Evolutionary conservation across 2,888 invertebrate species (phyloP).

Genomic region (Drosophila koepferae): DNA sequence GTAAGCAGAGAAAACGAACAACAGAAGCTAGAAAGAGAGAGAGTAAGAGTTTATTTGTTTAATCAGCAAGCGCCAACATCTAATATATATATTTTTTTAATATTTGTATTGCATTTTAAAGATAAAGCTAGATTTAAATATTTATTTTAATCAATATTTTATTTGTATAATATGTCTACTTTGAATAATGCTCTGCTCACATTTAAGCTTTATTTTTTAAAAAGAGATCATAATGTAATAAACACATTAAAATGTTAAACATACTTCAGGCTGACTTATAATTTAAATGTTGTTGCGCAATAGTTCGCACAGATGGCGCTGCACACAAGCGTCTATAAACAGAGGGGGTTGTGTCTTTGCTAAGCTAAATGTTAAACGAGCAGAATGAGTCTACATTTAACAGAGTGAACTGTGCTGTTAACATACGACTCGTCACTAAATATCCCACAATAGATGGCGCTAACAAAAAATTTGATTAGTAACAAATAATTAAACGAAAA

Average conservation of each 20-base stretch:
- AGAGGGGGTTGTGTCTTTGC: conserved; percentile 31
- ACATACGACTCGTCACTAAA: too few relatives aligned
- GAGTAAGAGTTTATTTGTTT: too few relatives aligned
- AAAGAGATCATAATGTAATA: background rate
- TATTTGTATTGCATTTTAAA: too few relatives aligned
- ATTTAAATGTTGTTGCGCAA: background rate
- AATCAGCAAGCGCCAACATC: too few relatives aligned
- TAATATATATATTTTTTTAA: too few relatives aligned
- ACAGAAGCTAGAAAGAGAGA: too few relatives aligned
- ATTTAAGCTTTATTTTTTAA: background rate
- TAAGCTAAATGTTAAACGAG: background rate
- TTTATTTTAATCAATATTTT: background rate
- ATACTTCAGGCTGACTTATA: conserved; percentile 32
- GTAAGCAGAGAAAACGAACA: too few relatives aligned
- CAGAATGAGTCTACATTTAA: conserved; percentile 1
- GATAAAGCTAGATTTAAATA: too few relatives aligned
- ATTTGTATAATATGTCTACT: too few relatives aligned
- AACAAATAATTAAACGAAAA: background rate
- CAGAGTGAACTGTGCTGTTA: background rate
- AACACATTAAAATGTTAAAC: background rate
- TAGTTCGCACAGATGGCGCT: conserved; percentile 37
- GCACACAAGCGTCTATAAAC: background rate
- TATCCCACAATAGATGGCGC: conserved; percentile 42
- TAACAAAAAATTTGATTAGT: background rate
- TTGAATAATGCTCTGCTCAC: background rate